Percentiles rank a stretch among this genome's conserved stretches.
Conservation (phyloP, 2,797 vertebrate genomes). For the Sebastes itinus region DNA sequence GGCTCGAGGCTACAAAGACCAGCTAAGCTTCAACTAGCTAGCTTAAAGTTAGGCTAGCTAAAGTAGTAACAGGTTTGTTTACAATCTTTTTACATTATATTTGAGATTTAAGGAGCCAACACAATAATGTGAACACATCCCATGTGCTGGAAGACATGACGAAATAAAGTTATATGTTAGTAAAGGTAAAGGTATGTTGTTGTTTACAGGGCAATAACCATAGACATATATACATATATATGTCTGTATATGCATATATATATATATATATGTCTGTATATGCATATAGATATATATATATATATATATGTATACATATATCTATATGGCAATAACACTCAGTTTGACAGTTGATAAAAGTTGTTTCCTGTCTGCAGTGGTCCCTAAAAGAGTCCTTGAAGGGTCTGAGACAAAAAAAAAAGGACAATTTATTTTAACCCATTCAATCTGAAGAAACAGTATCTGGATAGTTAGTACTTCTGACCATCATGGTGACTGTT, state of each 20-base stretch:
- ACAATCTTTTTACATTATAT: not conserved
- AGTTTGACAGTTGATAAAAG: not conserved
- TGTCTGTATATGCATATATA: too few relatives aligned
- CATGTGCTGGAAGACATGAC: not conserved
- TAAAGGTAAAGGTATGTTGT: not conserved
- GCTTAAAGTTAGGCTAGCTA: conserved; percentile 19
- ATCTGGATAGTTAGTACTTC: not conserved
- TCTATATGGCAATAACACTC: not conserved
- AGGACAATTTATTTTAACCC: not conserved
- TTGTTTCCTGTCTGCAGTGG: not conserved
- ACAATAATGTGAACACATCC: not conserved
- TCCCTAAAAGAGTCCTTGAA: not conserved
- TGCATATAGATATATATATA: too few relatives aligned
- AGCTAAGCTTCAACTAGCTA: not conserved
- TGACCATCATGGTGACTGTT: not conserved
- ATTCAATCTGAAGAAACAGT: not conserved
- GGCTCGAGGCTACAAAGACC: not conserved
- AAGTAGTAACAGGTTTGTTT: not conserved
- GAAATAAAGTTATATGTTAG: not conserved
- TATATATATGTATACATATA: too few relatives aligned
- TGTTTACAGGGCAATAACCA: not conserved
- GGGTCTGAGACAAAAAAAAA: not conserved
- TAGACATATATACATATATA: too few relatives aligned
- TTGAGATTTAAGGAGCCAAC: not conserved
- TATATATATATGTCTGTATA: too few relatives aligned